Evolutionary conservation across 2,113 vertebrate species (phyloP).

Genomic region (Lagopus leucura): DNA sequence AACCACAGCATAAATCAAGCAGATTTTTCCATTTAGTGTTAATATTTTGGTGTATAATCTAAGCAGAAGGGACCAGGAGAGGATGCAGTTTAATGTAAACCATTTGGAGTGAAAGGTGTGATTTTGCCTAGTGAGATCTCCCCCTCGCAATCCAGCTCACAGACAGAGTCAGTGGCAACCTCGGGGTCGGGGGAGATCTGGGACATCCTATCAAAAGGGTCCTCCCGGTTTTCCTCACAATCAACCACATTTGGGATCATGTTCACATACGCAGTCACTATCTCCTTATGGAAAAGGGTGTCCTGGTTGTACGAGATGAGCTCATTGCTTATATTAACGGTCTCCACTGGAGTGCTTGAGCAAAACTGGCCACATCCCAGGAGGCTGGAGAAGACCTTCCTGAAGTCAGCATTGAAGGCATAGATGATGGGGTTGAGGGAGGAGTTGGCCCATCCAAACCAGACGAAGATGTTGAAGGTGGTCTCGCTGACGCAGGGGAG

Average conservation of each 20-base stretch:
- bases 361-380: slow-evolving; percentile 87
- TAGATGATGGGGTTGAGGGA: slow-evolving; percentile 95
- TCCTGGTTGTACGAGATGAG: slow-evolving; percentile 92
- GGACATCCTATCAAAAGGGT: slow-evolving; percentile 84
- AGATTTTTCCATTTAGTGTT: slow-evolving; percentile 26
- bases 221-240: slow-evolving; percentile 78
- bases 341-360: slow-evolving; percentile 85
- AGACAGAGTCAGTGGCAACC: slow-evolving; percentile 81
- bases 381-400: slow-evolving; percentile 90
- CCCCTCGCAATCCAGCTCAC: slow-evolving; percentile 86
- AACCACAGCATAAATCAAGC: neutral
- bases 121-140: slow-evolving; percentile 87
- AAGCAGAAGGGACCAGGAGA: neutral
- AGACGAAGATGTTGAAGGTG: slow-evolving; percentile 94
- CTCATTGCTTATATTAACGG: slow-evolving; percentile 92
- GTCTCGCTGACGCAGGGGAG: slow-evolving; percentile 93
- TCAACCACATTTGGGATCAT: slow-evolving; percentile 89
- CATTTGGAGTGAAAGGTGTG: slow-evolving; percentile 86
- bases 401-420: slow-evolving; percentile 95
- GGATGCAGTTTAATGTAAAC: slow-evolving; percentile 78
- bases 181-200: slow-evolving; percentile 82
- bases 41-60: neutral
- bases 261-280: slow-evolving; percentile 84
- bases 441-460: slow-evolving; percentile 98
- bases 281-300: slow-evolving; percentile 85